Percentiles rank a stretch among this genome's conserved stretches.
phyloP scores from a whole-genome alignment of 2,113 vertebrate genomes.

The Erpornis zantholeuca region DNA sequence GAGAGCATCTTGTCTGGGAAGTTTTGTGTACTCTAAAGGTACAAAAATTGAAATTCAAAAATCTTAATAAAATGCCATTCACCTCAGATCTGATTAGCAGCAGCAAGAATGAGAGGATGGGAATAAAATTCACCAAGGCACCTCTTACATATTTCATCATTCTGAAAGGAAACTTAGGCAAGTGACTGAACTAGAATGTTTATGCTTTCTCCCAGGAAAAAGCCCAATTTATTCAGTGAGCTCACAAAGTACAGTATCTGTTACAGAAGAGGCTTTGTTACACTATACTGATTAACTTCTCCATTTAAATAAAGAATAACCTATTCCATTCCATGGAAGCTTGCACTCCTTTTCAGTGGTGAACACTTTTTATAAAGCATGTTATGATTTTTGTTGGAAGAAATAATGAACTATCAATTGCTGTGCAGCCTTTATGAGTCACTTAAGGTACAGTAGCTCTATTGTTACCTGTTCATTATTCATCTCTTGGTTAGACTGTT shows the following conservation, averaged over 20 bases:
- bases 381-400: background rate
- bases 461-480: background rate
- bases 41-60: background rate
- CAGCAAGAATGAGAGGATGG: background rate
- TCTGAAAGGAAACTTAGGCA: background rate
- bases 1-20: background rate
- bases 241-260: background rate
- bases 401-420: background rate
- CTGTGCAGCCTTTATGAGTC: background rate
- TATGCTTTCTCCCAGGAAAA: background rate
- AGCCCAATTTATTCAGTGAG: background rate
- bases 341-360: background rate
- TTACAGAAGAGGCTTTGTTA: background rate
- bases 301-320: background rate
- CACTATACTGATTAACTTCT: background rate
- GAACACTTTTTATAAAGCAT: background rate
- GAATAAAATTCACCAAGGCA: background rate
- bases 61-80: background rate
- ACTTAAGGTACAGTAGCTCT: background rate
- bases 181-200: background rate
- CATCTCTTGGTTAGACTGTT: background rate
- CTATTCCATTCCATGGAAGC: background rate
- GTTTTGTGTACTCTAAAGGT: background rate
- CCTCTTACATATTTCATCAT: background rate
- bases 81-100: background rate